Evolutionary conservation across 2,113 vertebrate genomes (phyloP), one percentile per base, ranked within the genome.

Genomic region (pig (Sus scrofa)): DNA sequence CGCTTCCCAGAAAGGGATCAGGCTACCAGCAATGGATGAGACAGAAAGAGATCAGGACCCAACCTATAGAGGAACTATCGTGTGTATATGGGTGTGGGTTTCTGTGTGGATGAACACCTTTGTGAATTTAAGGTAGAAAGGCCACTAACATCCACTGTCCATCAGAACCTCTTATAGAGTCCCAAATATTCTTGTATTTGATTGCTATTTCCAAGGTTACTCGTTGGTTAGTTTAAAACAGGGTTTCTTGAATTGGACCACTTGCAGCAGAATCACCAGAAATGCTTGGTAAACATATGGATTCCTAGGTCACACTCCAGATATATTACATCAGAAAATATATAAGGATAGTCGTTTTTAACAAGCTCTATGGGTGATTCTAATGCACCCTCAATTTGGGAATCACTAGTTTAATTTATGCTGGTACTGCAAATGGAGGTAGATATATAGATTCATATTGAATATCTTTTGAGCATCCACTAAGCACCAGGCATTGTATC

Each of bases 311-410:
- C 60, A 92, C 50, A 85, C 13, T 62, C 34, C 39, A 89, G 63
- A 91, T 78, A 34, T 77, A 70, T 13, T 91, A 62, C 91, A 73
- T 95, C 67, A 92, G 39, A 93, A 97, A 95, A 95, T 70, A 95
- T 24, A 71, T n/a, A n/a, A 96, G 58, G 26, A 30, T 37, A 90
- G 60, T 16, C 14, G n/a, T 95, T 77, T 96, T 44, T 52, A 85
- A 56, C 62, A 96, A 94, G 18, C n/a, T 91, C 39, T 87, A 26
- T 60, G 14, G 60, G 24, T 70, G 4, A 90, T 89, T 94, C 52
- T 94, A 84, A 85, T 71, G 7, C 32, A 70, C 63, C 74, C 6
- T 32, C 30, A 34, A 32, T 95, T 91, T 91, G 89, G 37, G 56
- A 91, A 81, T 91, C 74, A 50, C 60, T 78, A 58, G 20, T 81